Evolutionary conservation across 2,797 vertebrate genomes (phyloP), one percentile per base, ranked within the genome.

Genomic region (Onychomys torridus): DNA sequence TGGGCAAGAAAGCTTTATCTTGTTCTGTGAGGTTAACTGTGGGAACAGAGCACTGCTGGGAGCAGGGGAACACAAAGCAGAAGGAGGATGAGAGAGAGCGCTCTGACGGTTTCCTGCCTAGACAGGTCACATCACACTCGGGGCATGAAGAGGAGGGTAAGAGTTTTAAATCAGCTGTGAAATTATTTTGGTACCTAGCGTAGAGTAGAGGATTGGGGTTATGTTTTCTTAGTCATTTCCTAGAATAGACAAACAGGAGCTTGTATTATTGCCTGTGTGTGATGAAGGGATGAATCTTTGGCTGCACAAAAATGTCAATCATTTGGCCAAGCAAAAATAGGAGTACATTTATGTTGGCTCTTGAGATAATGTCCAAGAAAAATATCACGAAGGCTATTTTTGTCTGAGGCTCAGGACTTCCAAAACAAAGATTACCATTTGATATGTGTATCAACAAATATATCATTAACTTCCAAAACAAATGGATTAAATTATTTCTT

Each of bases 141-240:
- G 93, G 97, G 94, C 90, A 91, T 93, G 89, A 96, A 94, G 94
- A 97, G 77, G 86, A 97, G 96, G 94, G 73, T 93, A 96, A 97
- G 97, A 95, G 97, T 97, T 96, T 96, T 91, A 97, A 97, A 97
- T 98, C 96, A 96, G 96, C 97, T 97, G 97, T 97, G 97, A 97
- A 97, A 96, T 97, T 95, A 97, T 98, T 93, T 92, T 94, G 97
- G 86, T 93, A 96, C 87, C 90, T 85, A 83, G 97, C 92, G n/a
- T 96, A 95, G 84, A 97, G 84, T 94, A 78, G 96, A 95, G 91
- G 79, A 97, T 93, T 97, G 89, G 76, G 95, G 97, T 95, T 93
- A 91, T 94, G 79, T 89, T 93, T 97, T 94, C 91, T 94, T 93
- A 94, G 95, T 94, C 84, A 97, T 90, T 97, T 95, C 76, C 83